Conservation (phyloP, 2,888 invertebrate species). For the Apodemia mormo region DNA sequence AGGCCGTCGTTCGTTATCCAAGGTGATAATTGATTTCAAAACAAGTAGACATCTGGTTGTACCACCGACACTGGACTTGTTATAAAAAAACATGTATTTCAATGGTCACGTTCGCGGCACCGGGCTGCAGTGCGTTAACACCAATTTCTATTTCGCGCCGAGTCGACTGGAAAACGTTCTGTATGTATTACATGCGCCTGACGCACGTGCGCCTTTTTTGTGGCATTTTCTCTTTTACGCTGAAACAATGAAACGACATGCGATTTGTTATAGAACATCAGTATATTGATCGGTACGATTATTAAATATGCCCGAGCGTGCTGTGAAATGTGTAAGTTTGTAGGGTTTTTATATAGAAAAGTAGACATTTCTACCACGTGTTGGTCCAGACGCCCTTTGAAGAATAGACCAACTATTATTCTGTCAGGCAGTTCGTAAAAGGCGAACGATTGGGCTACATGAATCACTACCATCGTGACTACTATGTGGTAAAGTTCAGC, state of each 20-base stretch:
- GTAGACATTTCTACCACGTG: too few relatives aligned
- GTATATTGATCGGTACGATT: not conserved
- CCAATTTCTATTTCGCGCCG: constrained; percentile 62
- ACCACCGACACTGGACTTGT: not conserved
- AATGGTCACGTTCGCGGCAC: not conserved
- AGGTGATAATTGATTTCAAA: not conserved
- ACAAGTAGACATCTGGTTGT: not conserved
- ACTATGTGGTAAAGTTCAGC: too few relatives aligned
- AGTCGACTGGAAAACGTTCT: constrained; percentile 52
- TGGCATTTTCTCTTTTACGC: constrained; percentile 18
- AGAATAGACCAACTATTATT: too few relatives aligned
- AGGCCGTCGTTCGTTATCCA: not conserved
- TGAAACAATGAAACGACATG: constrained; percentile 14
- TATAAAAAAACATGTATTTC: not conserved
- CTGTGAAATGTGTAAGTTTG: not conserved
- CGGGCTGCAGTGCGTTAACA: constrained; percentile 46
- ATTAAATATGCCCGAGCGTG: not conserved
- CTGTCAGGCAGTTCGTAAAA: too few relatives aligned
- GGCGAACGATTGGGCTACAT: too few relatives aligned
- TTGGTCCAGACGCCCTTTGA: too few relatives aligned
- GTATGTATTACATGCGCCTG: constrained; percentile 17
- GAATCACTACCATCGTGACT: too few relatives aligned
- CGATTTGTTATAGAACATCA: constrained; percentile 9
- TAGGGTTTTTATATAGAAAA: too few relatives aligned
- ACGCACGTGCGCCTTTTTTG: constrained; percentile 19